These are phyloP conservation scores for Parapsyche elsis DNA, from an alignment of 1,140 invertebrate genomes.

Conservation along the genomic window DNA sequence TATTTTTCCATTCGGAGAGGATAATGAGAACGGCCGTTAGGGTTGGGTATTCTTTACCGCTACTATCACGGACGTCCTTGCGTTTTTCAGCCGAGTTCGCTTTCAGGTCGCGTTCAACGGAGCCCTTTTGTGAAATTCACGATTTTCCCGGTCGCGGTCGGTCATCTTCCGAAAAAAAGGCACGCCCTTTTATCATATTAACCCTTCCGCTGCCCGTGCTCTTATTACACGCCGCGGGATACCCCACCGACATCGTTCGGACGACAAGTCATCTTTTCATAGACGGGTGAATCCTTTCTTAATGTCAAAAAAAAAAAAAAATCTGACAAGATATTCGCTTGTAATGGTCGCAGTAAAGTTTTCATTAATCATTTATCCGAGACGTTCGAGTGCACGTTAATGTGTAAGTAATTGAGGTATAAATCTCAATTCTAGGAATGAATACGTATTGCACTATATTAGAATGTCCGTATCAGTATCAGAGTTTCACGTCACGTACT, in stretches of 20 bases:
- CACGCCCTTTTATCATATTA: conserved; percentile 29
- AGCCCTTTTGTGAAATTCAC: conserved; percentile 20
- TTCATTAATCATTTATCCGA: no score
- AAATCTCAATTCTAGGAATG: no score
- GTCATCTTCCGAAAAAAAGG: conserved; percentile 1
- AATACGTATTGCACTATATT: no score
- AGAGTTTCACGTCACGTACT: conserved; percentile 49
- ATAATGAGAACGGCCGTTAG: conserved; percentile 1
- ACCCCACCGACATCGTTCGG: background rate
- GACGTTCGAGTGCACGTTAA: no score
- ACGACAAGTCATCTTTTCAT: background rate
- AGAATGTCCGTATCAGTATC: background rate
- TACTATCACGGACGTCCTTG: background rate
- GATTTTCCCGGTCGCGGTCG: conserved; percentile 1
- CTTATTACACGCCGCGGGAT: conserved; percentile 2
- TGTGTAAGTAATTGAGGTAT: no score
- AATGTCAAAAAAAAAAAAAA: no score
- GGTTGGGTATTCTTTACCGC: background rate
- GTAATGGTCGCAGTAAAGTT: no score
- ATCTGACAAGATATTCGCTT: no score
- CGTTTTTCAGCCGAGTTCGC: background rate
- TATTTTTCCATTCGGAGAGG: conserved; percentile 6
- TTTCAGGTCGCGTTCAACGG: background rate
- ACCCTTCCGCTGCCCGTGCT: background rate
- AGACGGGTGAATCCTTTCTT: no score